These are phyloP conservation scores for Cancer borealis DNA, from an alignment of 2,888 invertebrate genomes.

Conservation along the genomic window DNA sequence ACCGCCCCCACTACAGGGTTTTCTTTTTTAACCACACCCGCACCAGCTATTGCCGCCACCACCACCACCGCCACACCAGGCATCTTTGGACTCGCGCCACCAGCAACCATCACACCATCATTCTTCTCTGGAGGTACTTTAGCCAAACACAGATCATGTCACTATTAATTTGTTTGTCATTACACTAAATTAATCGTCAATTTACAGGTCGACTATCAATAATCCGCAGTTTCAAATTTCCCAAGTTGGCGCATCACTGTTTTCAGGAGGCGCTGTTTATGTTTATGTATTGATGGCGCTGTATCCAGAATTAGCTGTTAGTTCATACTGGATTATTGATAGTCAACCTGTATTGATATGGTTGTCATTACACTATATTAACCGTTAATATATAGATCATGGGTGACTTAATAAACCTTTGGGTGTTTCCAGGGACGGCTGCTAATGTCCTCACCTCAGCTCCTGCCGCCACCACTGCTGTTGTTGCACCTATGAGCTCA, in stretches of 20 bases:
- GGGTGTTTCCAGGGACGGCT: not conserved
- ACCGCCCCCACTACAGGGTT: not conserved
- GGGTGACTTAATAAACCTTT: not conserved
- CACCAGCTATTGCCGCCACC: not conserved
- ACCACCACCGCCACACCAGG: not conserved
- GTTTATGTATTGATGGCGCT: no score
- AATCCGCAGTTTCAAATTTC: no score
- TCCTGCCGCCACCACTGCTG: not conserved
- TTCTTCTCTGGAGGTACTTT: slow-evolving; percentile 37
- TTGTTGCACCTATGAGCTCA: not conserved
- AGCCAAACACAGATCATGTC: no score
- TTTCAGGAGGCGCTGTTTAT: no score
- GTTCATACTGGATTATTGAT: no score
- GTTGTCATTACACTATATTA: not conserved
- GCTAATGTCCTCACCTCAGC: not conserved
- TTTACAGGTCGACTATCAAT: no score
- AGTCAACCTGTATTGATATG: not conserved
- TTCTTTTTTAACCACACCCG: not conserved
- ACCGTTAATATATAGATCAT: not conserved
- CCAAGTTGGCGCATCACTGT: no score
- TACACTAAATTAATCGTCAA: not conserved
- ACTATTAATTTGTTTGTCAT: no score
- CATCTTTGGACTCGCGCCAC: slow-evolving; percentile 49
- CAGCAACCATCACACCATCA: slow-evolving; percentile 10
- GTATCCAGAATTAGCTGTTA: no score